Evolutionary conservation across 2,888 invertebrate species (phyloP), one percentile per base, ranked within the genome.

Genomic region (Conops quadrifasciatus): DNA sequence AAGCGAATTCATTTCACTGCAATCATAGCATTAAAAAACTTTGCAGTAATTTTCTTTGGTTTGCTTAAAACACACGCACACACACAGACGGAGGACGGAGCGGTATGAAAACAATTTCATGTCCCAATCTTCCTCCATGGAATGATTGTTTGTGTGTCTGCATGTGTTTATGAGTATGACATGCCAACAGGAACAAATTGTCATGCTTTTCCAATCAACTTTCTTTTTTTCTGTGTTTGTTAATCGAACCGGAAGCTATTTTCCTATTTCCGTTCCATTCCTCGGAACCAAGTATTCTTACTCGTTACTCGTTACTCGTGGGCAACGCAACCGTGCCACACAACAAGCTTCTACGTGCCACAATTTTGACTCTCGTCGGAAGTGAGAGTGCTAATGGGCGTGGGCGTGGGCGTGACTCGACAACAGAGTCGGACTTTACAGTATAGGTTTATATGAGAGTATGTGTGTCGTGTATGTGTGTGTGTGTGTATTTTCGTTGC

Each of bases 161-260:
- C 59, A 36, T 59, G 53, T n/a, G 28, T 15, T 15, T 28, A 66
- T 53, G 51, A 67, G 74, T 75, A 74, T 75, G 51, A 5, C 51
- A 36, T 36, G 36, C 36, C 36, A 36, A 36, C 4, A 36, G 5
- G 5, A 36, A 36, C 36, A 36, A 36, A 7, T 56, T 56, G 13
- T 21, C 16, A n/a, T 56, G 53, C 24, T 53, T 53, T 53, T n/a
- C n/a, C n/a, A n/a, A 53, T 53, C 24, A 21, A 7, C 19, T 60
- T 60, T 2, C 26, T 60, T 1, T 11, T 36, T 3, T 36, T 60
- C 19, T 62, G 21, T 36, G 13, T 16, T 43, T 62, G 13, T 30
- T 43, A 47, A 45, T 45, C 45, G 30, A 56, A 67, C 43, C 58
- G 67, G 67, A 58, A 56, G 67, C 56, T 24, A 59, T 67, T 67